Conservation (phyloP, 2,888 invertebrate genomes). For the Sarcophaga variegata region DNA sequence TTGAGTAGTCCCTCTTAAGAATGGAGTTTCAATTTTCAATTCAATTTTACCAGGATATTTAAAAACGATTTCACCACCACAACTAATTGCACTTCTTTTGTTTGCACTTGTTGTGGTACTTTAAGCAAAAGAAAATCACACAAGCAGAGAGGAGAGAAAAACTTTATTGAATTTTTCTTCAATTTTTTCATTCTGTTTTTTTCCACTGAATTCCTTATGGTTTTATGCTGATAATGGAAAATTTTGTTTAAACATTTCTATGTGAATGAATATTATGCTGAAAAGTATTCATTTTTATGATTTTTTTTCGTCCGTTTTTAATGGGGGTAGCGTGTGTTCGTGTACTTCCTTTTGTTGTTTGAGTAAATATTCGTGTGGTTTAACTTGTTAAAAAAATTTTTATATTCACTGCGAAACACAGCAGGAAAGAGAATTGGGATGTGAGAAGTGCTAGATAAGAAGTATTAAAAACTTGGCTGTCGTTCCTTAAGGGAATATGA, state of each 20-base stretch:
- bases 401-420: not conserved
- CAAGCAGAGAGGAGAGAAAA: no score
- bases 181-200: no score
- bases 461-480: conserved; percentile 18
- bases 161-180: no score
- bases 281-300: not conserved
- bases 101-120: no score
- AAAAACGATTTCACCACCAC: no score
- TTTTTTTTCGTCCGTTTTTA: conserved; percentile 1
- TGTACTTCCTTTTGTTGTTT: not conserved
- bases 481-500: conserved; percentile 1
- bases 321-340: not conserved
- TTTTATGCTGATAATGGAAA: conserved; percentile 36
- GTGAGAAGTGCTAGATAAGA: conserved; percentile 16
- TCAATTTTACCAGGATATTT: no score
- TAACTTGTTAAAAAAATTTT: conserved; percentile 33
- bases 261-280: not conserved
- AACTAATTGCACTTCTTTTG: no score
- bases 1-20: no score
- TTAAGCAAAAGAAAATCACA: no score
- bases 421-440: no score
- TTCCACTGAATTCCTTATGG: not conserved
- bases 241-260: not conserved
- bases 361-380: conserved; percentile 33
- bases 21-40: no score